Conservation (phyloP, 2,113 vertebrate species). For the Elaphurus davidianus region DNA sequence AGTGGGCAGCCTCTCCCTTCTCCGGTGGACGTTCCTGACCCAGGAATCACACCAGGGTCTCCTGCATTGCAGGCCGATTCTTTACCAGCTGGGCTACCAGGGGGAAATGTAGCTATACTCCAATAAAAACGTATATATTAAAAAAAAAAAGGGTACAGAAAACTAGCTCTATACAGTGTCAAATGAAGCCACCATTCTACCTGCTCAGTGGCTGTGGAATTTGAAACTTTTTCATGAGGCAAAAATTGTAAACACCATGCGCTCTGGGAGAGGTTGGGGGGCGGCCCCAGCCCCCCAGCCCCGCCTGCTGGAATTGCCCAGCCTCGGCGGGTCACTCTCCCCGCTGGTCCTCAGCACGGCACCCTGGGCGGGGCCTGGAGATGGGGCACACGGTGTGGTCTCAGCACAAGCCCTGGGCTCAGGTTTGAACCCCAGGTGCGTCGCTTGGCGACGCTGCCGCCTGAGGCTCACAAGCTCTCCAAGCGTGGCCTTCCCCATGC, state of each 20-base stretch:
- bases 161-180: accelerated
- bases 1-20: too few relatives aligned
- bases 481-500: neutral
- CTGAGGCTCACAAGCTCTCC: neutral
- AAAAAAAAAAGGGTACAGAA: neutral
- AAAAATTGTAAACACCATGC: neutral
- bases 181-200: accelerated
- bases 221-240: neutral
- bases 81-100: neutral
- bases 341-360: accelerated
- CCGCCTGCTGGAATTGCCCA: neutral
- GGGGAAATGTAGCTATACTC: neutral
- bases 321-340: accelerated
- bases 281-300: neutral
- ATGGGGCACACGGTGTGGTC: accelerated
- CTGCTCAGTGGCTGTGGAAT: neutral
- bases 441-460: neutral
- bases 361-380: neutral
- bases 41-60: too few relatives aligned
- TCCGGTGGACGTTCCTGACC: too few relatives aligned
- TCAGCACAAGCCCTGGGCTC: neutral
- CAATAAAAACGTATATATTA: neutral
- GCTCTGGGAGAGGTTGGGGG: neutral
- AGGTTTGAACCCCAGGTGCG: neutral
- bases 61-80: neutral